Evolutionary conservation across 2,113 vertebrate genomes (phyloP).

Genomic region (Grus americana): DNA sequence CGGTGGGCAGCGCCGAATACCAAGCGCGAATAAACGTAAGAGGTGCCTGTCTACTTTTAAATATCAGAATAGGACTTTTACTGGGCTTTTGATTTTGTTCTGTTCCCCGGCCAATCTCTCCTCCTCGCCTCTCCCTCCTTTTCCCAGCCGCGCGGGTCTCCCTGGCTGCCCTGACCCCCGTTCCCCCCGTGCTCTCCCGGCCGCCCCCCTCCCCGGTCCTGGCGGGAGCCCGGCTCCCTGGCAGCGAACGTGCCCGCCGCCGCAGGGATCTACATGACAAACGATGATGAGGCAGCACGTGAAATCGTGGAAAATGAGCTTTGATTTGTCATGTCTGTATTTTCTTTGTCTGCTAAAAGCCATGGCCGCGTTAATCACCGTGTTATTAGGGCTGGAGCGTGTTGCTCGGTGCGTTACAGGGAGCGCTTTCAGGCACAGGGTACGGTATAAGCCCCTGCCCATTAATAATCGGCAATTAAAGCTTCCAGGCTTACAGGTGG

Average conservation of each 20-base stretch:
- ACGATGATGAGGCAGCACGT: conserved; percentile 23
- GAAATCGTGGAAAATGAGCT: conserved; percentile 52
- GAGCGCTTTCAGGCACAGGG: not conserved
- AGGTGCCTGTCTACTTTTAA: conserved; percentile 99
- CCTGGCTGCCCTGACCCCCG: not conserved
- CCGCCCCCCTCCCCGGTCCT: rapidly evolving
- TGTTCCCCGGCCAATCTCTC: not conserved
- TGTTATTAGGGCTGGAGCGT: not conserved
- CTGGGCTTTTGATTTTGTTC: conserved; percentile 69
- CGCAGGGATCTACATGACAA: not conserved
- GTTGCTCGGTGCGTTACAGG: not conserved
- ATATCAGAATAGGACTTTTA: conserved; percentile 92
- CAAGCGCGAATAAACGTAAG: conserved; percentile 99
- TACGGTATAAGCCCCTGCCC: not conserved
- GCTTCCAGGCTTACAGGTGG: not conserved
- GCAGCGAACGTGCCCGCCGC: rapidly evolving
- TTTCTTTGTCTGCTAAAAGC: conserved; percentile 62
- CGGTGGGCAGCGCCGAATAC: conserved; percentile 99
- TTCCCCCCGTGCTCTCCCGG: rapidly evolving
- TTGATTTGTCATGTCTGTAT: conserved; percentile 54
- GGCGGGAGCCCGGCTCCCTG: not conserved
- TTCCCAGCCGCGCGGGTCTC: rapidly evolving
- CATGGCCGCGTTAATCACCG: conserved; percentile 23
- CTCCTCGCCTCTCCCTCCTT: not conserved
- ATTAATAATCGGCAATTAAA: not conserved